A percentile compares a stretch with the other conserved stretches of the same genome.
Evolutionary conservation across 2,113 vertebrate species (phyloP).

Genomic region (Apteryx owenii): DNA sequence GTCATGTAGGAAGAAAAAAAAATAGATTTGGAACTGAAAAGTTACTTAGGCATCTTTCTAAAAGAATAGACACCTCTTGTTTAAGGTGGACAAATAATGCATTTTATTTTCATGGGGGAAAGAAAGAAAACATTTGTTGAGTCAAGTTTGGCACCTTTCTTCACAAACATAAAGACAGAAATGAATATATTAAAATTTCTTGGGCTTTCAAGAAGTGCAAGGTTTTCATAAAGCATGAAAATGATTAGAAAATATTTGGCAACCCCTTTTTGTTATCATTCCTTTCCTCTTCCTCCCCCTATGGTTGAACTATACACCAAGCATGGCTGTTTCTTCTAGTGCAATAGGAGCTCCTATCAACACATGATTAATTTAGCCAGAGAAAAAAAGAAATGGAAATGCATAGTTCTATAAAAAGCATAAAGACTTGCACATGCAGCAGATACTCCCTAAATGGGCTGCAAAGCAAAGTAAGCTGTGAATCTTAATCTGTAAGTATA

Average conservation of each 20-base stretch:
- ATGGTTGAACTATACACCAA: background rate
- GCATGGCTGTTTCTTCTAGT: background rate
- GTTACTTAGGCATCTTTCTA: slow-evolving; percentile 15
- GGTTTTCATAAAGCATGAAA: background rate
- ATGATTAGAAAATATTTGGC: background rate
- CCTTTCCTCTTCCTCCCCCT: background rate
- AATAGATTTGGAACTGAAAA: background rate
- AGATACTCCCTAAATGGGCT: background rate
- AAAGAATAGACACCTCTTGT: background rate
- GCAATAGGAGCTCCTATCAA: background rate
- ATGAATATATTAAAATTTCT: background rate
- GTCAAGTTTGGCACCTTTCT: background rate
- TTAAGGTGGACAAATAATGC: background rate
- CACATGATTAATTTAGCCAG: background rate
- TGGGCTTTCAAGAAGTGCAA: background rate
- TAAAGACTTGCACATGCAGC: background rate
- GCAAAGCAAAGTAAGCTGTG: background rate
- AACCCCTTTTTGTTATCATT: background rate
- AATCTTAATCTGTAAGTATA: background rate
- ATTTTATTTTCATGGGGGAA: slow-evolving; percentile 3
- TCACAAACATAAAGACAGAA: background rate
- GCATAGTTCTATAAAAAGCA: background rate
- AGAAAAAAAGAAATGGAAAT: background rate
- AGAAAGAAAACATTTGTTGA: background rate
- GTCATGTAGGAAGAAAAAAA: background rate